Evolutionary conservation across 2,888 invertebrate species (phyloP).

Genomic region (Cheilosia vernalis): DNA sequence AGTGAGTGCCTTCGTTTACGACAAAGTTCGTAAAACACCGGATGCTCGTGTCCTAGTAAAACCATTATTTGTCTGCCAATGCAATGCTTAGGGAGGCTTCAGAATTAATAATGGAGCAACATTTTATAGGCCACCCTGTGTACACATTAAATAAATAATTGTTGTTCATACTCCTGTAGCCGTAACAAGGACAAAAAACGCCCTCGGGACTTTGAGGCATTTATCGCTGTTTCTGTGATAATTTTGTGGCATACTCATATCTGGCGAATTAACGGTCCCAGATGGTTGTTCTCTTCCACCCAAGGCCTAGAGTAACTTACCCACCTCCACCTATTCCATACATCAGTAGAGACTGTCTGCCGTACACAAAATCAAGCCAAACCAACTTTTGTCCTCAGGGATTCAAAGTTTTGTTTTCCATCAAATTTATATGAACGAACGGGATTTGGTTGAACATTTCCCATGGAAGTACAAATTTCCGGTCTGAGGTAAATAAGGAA

Average conservation of each 20-base stretch:
- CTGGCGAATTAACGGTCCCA: slow-evolving; percentile 15
- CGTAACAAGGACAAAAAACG: slow-evolving; percentile 7
- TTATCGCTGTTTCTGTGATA: slow-evolving; percentile 17
- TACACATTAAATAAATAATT: no score
- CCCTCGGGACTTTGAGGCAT: slow-evolving; percentile 18
- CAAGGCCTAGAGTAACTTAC: neutral
- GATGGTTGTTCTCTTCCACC: slow-evolving; percentile 1
- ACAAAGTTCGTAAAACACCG: no score
- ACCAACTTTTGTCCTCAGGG: slow-evolving; percentile 27
- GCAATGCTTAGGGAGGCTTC: no score
- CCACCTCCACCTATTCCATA: neutral
- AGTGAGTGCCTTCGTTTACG: no score
- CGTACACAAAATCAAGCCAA: slow-evolving; percentile 11
- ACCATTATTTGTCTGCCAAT: no score
- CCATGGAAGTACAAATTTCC: neutral
- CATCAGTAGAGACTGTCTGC: neutral
- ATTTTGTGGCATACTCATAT: slow-evolving; percentile 6
- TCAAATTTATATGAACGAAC: neutral
- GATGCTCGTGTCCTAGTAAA: no score
- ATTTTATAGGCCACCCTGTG: slow-evolving; percentile 9
- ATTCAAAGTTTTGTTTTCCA: slow-evolving; percentile 13
- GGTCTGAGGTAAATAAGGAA: slow-evolving; percentile 1
- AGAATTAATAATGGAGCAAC: no score
- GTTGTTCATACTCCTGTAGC: slow-evolving; percentile 1
- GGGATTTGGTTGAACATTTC: neutral